Base-by-base conservation (phyloP, 2,113 vertebrate species). In the Chionodraco myersi region DNA sequence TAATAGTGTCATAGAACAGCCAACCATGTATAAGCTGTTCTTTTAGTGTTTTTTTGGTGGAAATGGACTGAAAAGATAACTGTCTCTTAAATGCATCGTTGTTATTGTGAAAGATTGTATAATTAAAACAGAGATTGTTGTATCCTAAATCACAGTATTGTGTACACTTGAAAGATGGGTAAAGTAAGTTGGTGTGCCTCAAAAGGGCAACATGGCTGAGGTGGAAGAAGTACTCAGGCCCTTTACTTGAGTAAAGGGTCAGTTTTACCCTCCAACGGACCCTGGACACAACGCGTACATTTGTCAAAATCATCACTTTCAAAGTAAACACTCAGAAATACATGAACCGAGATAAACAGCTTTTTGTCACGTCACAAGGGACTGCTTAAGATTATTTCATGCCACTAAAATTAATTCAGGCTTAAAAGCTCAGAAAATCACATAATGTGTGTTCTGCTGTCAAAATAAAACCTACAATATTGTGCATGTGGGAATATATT, bases 331-430 rank as follows among this genome's bases (percentile, higher is more conserved):
- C 58, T 77, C 64, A 66, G 41, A 74, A 61, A 65, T 60, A 63
- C 34, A 71, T 57, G n/a, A 52, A 81, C 36, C 52, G n/a, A 71
- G 10, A 73, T n/a, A 71, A 74, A 70, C 18, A 59, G 45, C 21
- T 26, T 5, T 73, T 26, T 47, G 8, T 57, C 41, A n/a, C 10
- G 30, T 18, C 65, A 71, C 58, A 1, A 4, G 54, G 72, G 51
- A 23, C 9, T 2, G 10, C 73, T 68, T 48, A 60, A 21, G 70
- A 78, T 69, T 75, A 77, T 72, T 52, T 67, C 63, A 72, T 45
- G 13, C 0, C 3, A 26, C 14, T 6, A 9, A 59, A 78, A 75
- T 77, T 23, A 58, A 83, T 49, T 47, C 41, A 45, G 64, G 15
- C 51, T 79, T 34, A 49, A 62, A 67, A 81, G 44, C 26, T 26